phyloP scores from a whole-genome alignment of 1,140 invertebrate species.

The Pantala flavescens region DNA sequence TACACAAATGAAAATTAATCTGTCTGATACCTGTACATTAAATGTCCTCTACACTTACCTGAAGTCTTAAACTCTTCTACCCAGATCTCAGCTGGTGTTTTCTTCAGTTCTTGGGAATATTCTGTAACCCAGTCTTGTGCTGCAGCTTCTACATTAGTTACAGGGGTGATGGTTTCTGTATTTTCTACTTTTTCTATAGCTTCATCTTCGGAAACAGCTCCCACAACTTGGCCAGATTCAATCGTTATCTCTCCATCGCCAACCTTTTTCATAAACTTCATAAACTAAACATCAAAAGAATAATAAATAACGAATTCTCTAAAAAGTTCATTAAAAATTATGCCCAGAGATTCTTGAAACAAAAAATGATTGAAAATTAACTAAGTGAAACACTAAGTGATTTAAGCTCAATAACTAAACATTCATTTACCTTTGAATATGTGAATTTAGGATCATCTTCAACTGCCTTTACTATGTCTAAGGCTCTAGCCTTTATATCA shows the following conservation, averaged over 20 bases:
- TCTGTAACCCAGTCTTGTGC: slow-evolving; percentile 18
- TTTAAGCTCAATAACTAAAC: too few relatives aligned
- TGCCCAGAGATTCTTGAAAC: too few relatives aligned
- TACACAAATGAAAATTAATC: too few relatives aligned
- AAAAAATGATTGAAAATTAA: too few relatives aligned
- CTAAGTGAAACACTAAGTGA: too few relatives aligned
- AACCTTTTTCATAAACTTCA: slow-evolving; percentile 75
- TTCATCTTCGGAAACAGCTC: slow-evolving; percentile 27
- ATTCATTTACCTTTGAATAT: slow-evolving; percentile 48
- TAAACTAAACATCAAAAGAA: slow-evolving; percentile 47
- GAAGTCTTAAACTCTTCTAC: slow-evolving; percentile 39
- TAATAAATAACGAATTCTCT: not conserved
- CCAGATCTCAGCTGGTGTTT: slow-evolving; percentile 36
- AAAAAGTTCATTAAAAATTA: too few relatives aligned
- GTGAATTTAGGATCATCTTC: slow-evolving; percentile 57
- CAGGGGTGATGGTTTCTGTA: not conserved
- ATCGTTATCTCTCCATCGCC: slow-evolving; percentile 49
- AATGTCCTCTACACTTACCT: slow-evolving; percentile 10
- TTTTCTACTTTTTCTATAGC: slow-evolving; percentile 30
- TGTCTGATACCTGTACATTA: too few relatives aligned
- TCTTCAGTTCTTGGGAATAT: slow-evolving; percentile 16
- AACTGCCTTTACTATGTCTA: slow-evolving; percentile 31
- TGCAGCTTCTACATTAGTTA: not conserved
- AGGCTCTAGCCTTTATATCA: not conserved
- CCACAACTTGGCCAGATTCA: slow-evolving; percentile 32